Conservation (phyloP, 1,140 invertebrate species). For the Potamilus streckersoni region DNA sequence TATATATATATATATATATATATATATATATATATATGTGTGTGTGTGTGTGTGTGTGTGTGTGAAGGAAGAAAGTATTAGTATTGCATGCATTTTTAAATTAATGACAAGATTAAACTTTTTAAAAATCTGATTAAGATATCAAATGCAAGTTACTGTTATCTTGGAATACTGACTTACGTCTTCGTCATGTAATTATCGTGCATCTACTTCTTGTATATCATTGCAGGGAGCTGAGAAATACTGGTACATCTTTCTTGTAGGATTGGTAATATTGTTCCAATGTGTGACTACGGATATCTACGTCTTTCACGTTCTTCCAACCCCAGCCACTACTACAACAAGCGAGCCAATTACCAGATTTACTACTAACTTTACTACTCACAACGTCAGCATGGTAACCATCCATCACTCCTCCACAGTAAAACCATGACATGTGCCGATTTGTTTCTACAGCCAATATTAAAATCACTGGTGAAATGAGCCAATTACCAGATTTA, state of each 20-base stretch:
- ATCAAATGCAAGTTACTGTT: neutral
- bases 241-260: slow-evolving; percentile 59
- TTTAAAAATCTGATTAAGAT: neutral
- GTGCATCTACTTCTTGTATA: neutral
- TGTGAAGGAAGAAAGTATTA: too few relatives aligned
- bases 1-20: too few relatives aligned
- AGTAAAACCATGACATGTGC: too few relatives aligned
- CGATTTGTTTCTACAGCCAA: too few relatives aligned
- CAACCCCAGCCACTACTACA: neutral
- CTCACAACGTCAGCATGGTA: slow-evolving; percentile 15
- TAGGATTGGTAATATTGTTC: slow-evolving; percentile 52
- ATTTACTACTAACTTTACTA: neutral
- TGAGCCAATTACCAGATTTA: neutral
- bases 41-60: too few relatives aligned
- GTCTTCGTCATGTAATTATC: neutral
- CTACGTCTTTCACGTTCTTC: slow-evolving; percentile 47
- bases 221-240: slow-evolving; percentile 55
- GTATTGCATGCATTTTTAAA: too few relatives aligned
- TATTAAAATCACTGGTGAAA: too few relatives aligned
- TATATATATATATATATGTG: too few relatives aligned
- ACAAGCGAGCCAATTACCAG: neutral
- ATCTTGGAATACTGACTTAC: neutral
- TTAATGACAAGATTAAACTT: too few relatives aligned
- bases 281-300: slow-evolving; percentile 60
- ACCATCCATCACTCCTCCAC: too few relatives aligned